These are phyloP conservation scores for Characodon lateralis DNA, from an alignment of 2,797 vertebrate genomes.

Conservation along the genomic window DNA sequence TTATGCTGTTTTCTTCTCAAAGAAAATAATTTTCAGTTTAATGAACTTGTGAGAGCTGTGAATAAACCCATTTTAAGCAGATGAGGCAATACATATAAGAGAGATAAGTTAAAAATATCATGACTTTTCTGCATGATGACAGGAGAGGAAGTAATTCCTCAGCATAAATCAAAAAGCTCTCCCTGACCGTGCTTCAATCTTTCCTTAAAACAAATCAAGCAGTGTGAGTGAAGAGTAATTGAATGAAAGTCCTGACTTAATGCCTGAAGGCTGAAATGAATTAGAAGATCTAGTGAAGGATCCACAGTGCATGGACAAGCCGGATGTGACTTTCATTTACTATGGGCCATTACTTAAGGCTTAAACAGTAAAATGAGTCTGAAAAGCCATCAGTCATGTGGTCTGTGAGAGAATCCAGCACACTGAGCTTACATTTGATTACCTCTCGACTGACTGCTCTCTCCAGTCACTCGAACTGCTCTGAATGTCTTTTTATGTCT, in stretches of 20 bases:
- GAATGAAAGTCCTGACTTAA: not conserved
- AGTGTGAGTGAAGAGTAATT: not conserved
- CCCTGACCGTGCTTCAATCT: not conserved
- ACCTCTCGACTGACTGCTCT: not conserved
- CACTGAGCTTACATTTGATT: not conserved
- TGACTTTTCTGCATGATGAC: not conserved
- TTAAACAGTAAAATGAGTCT: not conserved
- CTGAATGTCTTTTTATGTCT: not conserved
- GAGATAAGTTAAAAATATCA: not conserved
- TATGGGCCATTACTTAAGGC: not conserved
- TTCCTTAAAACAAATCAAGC: not conserved
- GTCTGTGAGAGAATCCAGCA: not conserved
- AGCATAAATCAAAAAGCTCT: not conserved
- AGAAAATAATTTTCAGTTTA: not conserved
- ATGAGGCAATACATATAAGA: not conserved
- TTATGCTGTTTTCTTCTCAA: not conserved
- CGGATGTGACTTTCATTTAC: conserved; percentile 1
- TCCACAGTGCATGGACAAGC: not conserved
- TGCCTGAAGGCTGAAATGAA: not conserved
- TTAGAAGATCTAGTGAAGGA: not conserved
- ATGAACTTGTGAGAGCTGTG: not conserved
- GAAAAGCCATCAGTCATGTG: not conserved
- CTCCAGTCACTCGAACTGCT: not conserved
- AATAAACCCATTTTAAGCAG: not conserved
- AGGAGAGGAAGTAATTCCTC: not conserved